phyloP scores from a whole-genome alignment of 2,113 vertebrate species.

The Brevimyrus niger region DNA sequence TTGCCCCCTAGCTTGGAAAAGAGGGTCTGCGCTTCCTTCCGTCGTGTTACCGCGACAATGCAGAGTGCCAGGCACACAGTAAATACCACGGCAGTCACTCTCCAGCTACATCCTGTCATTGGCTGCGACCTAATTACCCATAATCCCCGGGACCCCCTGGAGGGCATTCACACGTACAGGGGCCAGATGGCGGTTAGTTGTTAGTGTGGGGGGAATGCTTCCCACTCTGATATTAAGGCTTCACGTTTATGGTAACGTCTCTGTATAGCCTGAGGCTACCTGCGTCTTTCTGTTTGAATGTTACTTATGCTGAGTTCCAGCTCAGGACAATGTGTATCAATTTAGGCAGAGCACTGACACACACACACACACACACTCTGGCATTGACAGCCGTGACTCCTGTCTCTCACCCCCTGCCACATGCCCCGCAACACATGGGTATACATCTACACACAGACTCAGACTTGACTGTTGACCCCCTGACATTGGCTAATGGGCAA shows the following conservation, averaged over 20 bases:
- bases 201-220: background rate
- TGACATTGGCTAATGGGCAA: slow-evolving; percentile 9
- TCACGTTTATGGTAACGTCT: background rate
- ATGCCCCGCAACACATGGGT: background rate
- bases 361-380: background rate
- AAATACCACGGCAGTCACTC: background rate
- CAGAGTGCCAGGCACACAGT: background rate
- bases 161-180: background rate
- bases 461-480: background rate
- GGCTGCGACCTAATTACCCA: slow-evolving; percentile 8
- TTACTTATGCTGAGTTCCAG: background rate
- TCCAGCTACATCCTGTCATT: background rate
- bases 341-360: background rate
- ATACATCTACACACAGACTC: background rate
- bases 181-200: background rate
- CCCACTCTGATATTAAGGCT: background rate
- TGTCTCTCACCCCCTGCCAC: background rate
- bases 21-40: background rate
- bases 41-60: background rate
- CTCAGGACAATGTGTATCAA: background rate
- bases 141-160: background rate
- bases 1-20: background rate
- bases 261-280: background rate
- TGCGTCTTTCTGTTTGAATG: background rate
- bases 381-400: background rate